phyloP scores from a whole-genome alignment of 2,113 vertebrate genomes.

The Cebidichthys violaceus region DNA sequence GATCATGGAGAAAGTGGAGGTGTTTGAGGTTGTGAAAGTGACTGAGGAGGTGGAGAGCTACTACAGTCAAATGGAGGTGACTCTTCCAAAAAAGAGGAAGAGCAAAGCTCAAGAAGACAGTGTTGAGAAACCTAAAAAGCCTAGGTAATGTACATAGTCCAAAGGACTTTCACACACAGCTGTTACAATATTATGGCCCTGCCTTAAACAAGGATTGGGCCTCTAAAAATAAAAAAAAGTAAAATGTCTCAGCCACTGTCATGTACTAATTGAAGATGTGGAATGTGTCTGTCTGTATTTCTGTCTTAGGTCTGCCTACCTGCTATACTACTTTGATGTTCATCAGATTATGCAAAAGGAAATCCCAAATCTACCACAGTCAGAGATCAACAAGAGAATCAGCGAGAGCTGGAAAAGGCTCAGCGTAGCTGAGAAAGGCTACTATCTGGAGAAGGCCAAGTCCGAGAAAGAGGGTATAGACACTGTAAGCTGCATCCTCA shows the following conservation, averaged over 20 bases:
- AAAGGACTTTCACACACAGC: background rate
- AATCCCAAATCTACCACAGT: constrained; percentile 93
- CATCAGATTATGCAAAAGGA: constrained; percentile 95
- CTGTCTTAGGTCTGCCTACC: constrained; percentile 90
- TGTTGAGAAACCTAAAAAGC: constrained; percentile 91
- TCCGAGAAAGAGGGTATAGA: constrained; percentile 93
- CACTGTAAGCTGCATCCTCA: constrained; percentile 82
- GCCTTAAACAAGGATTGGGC: background rate
- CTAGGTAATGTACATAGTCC: constrained; percentile 83
- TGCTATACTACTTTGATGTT: constrained; percentile 97
- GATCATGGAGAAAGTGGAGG: constrained; percentile 84
- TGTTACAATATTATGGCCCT: background rate
- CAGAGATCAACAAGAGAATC: constrained; percentile 98
- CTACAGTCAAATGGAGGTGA: constrained; percentile 84
- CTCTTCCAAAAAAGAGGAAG: constrained; percentile 91
- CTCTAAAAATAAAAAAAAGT: background rate
- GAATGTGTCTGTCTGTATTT: constrained; percentile 15
- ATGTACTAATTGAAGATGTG: background rate
- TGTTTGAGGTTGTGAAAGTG: constrained; percentile 91
- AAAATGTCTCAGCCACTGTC: background rate
- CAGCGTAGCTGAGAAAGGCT: constrained; percentile 94
- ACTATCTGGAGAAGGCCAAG: constrained; percentile 95
- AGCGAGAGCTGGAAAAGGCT: constrained; percentile 97
- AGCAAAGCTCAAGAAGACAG: constrained; percentile 85
- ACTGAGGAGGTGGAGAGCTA: constrained; percentile 91